Evolutionary conservation across 2,888 invertebrate genomes (phyloP).

Genomic region (Rhagophthalmus giganteus): DNA sequence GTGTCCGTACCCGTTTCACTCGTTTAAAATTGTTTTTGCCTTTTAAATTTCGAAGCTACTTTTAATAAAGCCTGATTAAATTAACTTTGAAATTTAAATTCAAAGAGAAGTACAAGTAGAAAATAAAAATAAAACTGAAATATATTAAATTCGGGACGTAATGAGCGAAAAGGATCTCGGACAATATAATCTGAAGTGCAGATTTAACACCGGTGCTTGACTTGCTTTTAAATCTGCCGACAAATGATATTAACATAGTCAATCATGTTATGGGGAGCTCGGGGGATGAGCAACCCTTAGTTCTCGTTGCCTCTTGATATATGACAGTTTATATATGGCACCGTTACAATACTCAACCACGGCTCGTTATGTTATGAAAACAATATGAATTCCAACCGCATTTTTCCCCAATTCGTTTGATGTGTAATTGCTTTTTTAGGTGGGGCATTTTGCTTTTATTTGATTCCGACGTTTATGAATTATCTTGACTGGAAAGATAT

Average conservation of each 20-base stretch:
- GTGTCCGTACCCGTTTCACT: not conserved
- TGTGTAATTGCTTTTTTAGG: conserved; percentile 56
- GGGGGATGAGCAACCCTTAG: conserved; percentile 39
- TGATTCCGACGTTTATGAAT: conserved; percentile 51
- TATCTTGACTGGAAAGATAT: conserved; percentile 37
- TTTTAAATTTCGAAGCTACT: conserved; percentile 8
- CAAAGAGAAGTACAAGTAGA: conserved; percentile 7
- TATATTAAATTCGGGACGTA: conserved; percentile 25
- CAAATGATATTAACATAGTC: conserved; percentile 55
- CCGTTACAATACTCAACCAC: conserved; percentile 42
- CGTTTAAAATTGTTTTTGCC: conserved; percentile 7
- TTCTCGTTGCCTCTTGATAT: conserved; percentile 51
- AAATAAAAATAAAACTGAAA: conserved; percentile 28
- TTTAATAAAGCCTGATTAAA: conserved; percentile 25
- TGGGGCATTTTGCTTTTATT: conserved; percentile 47
- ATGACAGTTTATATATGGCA: conserved; percentile 50
- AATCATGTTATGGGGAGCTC: conserved; percentile 47
- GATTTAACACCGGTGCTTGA: conserved; percentile 37
- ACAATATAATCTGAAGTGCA: conserved; percentile 45
- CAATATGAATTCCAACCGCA: conserved; percentile 58
- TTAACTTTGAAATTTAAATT: conserved; percentile 22
- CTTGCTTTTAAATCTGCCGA: conserved; percentile 46
- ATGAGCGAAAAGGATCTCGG: conserved; percentile 30
- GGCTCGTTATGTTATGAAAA: conserved; percentile 55
- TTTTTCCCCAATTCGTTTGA: conserved; percentile 55